phyloP scores from a whole-genome alignment of 2,888 invertebrate species.

The Horisme vitalbata region DNA sequence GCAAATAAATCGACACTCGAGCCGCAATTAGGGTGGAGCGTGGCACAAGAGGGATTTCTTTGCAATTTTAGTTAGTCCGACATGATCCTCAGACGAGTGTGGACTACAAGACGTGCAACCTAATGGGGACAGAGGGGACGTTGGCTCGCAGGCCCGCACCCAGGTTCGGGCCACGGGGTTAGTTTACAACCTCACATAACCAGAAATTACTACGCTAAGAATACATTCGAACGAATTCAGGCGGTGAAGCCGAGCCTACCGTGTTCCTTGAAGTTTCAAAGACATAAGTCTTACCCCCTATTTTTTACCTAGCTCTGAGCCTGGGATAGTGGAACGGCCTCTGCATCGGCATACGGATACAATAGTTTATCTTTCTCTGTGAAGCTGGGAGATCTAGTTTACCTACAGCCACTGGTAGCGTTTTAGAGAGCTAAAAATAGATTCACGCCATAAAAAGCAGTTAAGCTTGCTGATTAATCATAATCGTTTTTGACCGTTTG shows the following conservation, averaged over 20 bases:
- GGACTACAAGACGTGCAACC: constrained; percentile 66
- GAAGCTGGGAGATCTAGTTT: constrained; percentile 6
- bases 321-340: constrained; percentile 2
- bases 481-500: too few species aligned
- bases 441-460: too few species aligned
- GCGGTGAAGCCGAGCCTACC: too few species aligned
- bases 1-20: constrained; percentile 72
- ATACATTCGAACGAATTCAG: too few species aligned
- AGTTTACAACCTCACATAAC: too few species aligned
- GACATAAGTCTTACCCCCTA: neutral
- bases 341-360: constrained; percentile 12
- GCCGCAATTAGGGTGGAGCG: constrained; percentile 69
- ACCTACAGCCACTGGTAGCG: neutral
- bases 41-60: constrained; percentile 61
- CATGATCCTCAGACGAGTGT: constrained; percentile 71
- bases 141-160: neutral
- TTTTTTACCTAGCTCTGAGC: neutral
- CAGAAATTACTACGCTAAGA: too few species aligned
- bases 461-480: too few species aligned
- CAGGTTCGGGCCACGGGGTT: neutral
- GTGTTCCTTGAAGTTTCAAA: too few species aligned
- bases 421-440: neutral
- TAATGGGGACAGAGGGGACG: constrained; percentile 49
- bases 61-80: constrained; percentile 77
- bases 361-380: constrained; percentile 10